Conservation (phyloP, 2,113 vertebrate genomes). For the Mirounga angustirostris region DNA sequence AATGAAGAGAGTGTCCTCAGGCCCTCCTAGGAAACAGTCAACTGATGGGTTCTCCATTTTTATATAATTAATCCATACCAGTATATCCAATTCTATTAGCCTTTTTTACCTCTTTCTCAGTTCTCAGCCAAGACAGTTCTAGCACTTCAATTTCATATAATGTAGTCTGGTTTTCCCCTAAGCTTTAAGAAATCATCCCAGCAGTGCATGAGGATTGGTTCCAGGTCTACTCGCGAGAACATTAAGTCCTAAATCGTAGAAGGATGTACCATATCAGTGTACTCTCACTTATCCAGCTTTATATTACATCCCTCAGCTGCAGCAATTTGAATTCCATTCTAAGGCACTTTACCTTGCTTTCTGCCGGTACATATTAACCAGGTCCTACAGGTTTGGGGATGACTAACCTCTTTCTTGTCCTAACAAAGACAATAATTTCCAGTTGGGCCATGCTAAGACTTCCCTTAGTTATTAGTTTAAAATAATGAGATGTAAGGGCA, state of each 20-base stretch:
- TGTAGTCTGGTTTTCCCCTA: not conserved
- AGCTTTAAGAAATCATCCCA: not conserved
- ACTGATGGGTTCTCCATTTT: not conserved
- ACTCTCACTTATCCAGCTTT: not conserved
- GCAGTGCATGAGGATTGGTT: not conserved
- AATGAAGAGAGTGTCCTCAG: not conserved
- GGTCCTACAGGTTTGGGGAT: not conserved
- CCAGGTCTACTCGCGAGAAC: not conserved
- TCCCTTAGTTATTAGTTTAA: not conserved
- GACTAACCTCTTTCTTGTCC: not conserved
- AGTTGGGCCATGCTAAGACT: not conserved
- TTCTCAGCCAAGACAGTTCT: not conserved
- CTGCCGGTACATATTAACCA: not conserved
- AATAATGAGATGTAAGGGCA: not conserved
- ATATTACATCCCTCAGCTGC: not conserved
- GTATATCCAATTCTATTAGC: not conserved
- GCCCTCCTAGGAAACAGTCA: not conserved
- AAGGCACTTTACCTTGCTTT: not conserved
- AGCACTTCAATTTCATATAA: not conserved
- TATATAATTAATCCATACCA: not conserved
- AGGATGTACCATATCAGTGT: not conserved
- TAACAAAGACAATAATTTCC: not conserved
- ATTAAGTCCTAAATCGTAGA: not conserved
- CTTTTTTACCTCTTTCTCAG: conserved; percentile 13
- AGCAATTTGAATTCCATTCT: not conserved